Evolutionary conservation across 2,888 invertebrate species (phyloP).

Genomic region (Apamea crenata): DNA sequence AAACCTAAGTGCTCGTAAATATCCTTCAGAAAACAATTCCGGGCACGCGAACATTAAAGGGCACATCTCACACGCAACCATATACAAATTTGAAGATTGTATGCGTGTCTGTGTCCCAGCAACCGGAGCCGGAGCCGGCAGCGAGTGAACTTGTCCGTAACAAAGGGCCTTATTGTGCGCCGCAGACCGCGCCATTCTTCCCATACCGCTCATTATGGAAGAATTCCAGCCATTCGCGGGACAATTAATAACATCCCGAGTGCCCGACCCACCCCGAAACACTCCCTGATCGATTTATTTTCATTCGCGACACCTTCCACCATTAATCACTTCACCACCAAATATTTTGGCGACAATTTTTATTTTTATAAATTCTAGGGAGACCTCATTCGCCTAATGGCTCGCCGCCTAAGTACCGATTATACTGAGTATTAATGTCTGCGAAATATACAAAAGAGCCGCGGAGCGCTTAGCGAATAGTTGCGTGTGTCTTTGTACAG

Average conservation of each 20-base stretch:
- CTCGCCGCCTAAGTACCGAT: conserved; percentile 52
- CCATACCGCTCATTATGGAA: conserved; percentile 70
- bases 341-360: conserved; percentile 67
- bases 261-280: conserved; percentile 56
- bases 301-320: conserved; percentile 64
- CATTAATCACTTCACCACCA: conserved; percentile 67
- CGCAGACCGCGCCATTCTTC: conserved; percentile 69
- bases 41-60: conserved; percentile 33
- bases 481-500: conserved; percentile 43
- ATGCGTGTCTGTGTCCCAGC: conserved; percentile 11
- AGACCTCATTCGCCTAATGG: conserved; percentile 59
- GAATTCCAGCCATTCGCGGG: conserved; percentile 67
- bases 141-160: conserved; percentile 61
- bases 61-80: conserved; percentile 49
- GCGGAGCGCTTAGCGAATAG: conserved; percentile 41
- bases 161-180: conserved; percentile 66
- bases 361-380: conserved; percentile 62
- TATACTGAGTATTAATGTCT: conserved; percentile 60
- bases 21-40: conserved; percentile 52
- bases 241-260: conserved; percentile 71
- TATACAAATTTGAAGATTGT: conserved; percentile 40
- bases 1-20: conserved; percentile 48
- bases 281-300: conserved; percentile 69
- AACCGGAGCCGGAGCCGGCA: neutral
- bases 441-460: conserved; percentile 46